Conservation (phyloP, 2,888 invertebrate genomes). For the Nemoura dubitans region DNA sequence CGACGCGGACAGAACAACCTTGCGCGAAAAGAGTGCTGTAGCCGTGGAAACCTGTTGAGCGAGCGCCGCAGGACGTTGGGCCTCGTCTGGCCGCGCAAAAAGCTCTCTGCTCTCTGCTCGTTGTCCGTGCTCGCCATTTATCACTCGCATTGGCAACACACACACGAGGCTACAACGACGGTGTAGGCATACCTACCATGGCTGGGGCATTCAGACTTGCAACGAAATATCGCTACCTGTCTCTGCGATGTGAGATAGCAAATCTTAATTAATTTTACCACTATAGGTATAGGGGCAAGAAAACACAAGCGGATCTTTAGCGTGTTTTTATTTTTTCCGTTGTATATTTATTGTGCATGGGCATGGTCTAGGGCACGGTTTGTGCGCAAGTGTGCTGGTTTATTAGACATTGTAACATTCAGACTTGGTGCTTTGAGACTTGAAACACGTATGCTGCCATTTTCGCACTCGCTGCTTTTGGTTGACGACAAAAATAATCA, state of each 20-base stretch:
- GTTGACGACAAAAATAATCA: background rate
- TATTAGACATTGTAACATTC: background rate
- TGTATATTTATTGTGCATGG: background rate
- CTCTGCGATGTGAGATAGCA: background rate
- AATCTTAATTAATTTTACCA: background rate
- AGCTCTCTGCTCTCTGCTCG: background rate
- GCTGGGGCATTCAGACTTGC: background rate
- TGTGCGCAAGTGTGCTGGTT: background rate
- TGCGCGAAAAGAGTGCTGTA: background rate
- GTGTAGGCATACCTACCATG: background rate
- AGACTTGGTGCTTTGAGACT: background rate
- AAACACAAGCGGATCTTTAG: background rate
- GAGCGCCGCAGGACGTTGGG: background rate
- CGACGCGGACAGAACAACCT: background rate
- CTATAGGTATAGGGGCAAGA: background rate
- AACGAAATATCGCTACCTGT: background rate
- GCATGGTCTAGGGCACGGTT: no score
- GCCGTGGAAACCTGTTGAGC: background rate
- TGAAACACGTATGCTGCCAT: background rate
- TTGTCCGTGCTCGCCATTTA: background rate
- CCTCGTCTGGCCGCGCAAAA: background rate
- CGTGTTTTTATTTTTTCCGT: background rate
- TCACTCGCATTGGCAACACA: background rate
- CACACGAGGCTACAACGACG: background rate
- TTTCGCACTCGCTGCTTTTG: background rate